These are phyloP conservation scores for Aphelenchoides fujianensis DNA, from an alignment of 1,140 invertebrate genomes.

Conservation along the genomic window DNA sequence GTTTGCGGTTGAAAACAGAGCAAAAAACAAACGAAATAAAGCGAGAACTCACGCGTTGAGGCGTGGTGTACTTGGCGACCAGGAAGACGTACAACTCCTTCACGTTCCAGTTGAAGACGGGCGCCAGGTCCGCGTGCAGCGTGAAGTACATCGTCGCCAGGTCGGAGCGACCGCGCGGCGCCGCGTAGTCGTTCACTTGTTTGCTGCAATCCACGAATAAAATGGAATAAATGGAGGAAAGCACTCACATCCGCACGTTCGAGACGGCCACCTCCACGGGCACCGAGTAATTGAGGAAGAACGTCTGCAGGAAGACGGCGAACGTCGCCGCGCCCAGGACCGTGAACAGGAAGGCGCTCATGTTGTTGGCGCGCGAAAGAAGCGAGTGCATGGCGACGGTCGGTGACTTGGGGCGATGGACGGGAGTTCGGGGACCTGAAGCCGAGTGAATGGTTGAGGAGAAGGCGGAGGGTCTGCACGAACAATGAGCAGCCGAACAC, in stretches of 20 bases:
- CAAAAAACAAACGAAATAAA: background rate
- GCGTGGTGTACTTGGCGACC: slow-evolving; percentile 89
- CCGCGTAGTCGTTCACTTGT: slow-evolving; percentile 91
- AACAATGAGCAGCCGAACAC: too few relatives aligned
- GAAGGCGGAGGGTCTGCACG: too few relatives aligned
- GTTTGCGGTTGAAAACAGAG: too few relatives aligned
- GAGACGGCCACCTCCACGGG: slow-evolving; percentile 80
- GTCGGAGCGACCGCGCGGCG: slow-evolving; percentile 87
- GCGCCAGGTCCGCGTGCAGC: slow-evolving; percentile 78
- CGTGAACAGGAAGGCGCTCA: slow-evolving; percentile 91
- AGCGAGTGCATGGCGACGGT: slow-evolving; percentile 62
- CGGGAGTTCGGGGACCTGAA: background rate
- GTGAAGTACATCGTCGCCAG: slow-evolving; percentile 90
- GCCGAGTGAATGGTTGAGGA: too few relatives aligned
- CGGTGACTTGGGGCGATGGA: background rate
- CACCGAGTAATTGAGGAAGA: slow-evolving; percentile 82
- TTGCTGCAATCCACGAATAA: slow-evolving; percentile 66
- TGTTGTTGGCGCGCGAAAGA: slow-evolving; percentile 76
- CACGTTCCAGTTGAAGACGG: slow-evolving; percentile 98
- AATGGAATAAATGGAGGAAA: slow-evolving; percentile 5
- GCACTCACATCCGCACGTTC: slow-evolving; percentile 89
- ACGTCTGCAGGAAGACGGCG: slow-evolving; percentile 89
- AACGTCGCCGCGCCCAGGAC: slow-evolving; percentile 89
- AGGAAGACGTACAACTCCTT: slow-evolving; percentile 95
- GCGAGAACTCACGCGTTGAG: slow-evolving; percentile 71